phyloP scores from a whole-genome alignment of 2,797 vertebrate genomes.

The Rhyacichthys aspro region DNA sequence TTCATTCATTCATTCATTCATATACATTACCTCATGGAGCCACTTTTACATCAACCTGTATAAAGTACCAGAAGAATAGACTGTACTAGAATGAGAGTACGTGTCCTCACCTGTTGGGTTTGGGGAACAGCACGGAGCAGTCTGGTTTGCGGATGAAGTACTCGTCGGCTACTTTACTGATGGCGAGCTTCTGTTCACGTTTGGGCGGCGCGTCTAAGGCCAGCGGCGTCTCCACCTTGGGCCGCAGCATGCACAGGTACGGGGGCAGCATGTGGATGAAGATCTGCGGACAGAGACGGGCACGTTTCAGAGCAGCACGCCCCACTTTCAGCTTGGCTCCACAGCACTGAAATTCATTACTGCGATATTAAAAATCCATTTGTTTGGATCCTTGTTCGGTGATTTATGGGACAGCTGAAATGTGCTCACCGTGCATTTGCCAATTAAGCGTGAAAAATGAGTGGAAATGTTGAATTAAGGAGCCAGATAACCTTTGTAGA shows the following conservation, averaged over 20 bases:
- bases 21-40: no score
- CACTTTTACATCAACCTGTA: no score
- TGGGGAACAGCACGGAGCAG: slow-evolving; percentile 83
- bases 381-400: slow-evolving; percentile 29
- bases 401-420: slow-evolving; percentile 43
- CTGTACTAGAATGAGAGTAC: no score
- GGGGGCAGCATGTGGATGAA: slow-evolving; percentile 88
- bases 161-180: slow-evolving; percentile 82
- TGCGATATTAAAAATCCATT: slow-evolving; percentile 31
- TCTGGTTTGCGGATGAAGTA: slow-evolving; percentile 92
- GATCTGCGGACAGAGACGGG: slow-evolving; percentile 71
- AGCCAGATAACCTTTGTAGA: slow-evolving; percentile 46
- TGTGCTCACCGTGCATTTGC: slow-evolving; percentile 34
- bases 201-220: slow-evolving; percentile 58
- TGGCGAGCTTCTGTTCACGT: slow-evolving; percentile 62
- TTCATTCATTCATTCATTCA: no score
- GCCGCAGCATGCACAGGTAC: slow-evolving; percentile 85
- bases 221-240: slow-evolving; percentile 82
- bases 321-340: slow-evolving; percentile 10
- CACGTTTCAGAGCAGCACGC: not conserved
- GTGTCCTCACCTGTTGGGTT: slow-evolving; percentile 82
- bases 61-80: no score
- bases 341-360: slow-evolving; percentile 8
- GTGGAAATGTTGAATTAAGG: slow-evolving; percentile 40
- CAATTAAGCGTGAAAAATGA: slow-evolving; percentile 39